Percentiles rank a stretch among this genome's conserved stretches.
Conservation (phyloP, 2,113 vertebrate species). For the Vidua macroura region DNA sequence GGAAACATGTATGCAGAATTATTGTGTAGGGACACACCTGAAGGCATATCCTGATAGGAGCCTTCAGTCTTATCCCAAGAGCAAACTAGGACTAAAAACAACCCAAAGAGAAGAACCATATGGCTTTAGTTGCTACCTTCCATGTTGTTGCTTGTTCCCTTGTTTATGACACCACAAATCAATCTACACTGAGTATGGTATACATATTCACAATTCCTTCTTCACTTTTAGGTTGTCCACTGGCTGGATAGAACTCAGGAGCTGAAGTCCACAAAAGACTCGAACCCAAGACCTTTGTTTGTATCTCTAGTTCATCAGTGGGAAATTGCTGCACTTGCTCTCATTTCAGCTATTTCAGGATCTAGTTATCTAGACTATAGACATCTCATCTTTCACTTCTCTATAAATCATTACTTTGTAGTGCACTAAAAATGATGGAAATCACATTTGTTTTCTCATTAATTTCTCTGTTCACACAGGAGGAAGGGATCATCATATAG, state of each 20-base stretch:
- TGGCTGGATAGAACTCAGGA: neutral
- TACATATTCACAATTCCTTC: neutral
- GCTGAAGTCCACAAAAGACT: neutral
- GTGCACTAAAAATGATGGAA: neutral
- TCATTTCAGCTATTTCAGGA: neutral
- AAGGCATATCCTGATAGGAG: neutral
- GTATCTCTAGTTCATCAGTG: neutral
- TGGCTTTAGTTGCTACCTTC: neutral
- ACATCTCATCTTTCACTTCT: neutral
- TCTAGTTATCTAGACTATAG: neutral
- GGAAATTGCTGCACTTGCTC: neutral
- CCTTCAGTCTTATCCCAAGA: neutral
- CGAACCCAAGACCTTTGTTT: neutral
- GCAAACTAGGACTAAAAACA: neutral
- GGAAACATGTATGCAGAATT: neutral
- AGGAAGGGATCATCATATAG: neutral
- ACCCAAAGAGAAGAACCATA: neutral
- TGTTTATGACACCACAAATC: neutral
- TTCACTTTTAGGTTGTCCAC: neutral
- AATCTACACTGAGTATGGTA: neutral
- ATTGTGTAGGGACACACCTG: neutral
- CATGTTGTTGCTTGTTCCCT: neutral
- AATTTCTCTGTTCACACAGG: neutral
- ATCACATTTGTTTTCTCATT: neutral
- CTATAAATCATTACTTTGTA: neutral